A percentile compares a stretch with the other conserved stretches of the same genome.
Evolutionary conservation across 2,797 vertebrate species (phyloP).

Genomic region (Pogoniulus pusillus): DNA sequence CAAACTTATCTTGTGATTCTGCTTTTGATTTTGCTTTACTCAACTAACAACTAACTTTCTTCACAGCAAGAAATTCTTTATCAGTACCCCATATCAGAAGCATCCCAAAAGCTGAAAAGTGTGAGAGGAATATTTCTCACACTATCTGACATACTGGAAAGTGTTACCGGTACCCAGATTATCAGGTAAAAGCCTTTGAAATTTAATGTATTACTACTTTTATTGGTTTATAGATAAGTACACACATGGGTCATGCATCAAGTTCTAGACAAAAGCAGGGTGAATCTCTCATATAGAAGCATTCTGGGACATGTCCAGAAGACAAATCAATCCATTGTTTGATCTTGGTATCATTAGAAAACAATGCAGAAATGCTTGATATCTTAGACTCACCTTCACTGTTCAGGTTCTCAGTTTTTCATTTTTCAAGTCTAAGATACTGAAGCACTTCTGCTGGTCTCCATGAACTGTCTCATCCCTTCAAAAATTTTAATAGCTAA

Average conservation of each 20-base stretch:
- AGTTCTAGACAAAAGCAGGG: neutral
- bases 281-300: neutral
- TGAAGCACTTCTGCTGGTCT: neutral
- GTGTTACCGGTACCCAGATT: conserved; percentile 88
- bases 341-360: neutral
- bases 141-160: conserved; percentile 94
- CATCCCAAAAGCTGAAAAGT: conserved; percentile 89
- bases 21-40: neutral
- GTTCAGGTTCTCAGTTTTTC: neutral
- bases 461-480: neutral
- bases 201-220: neutral
- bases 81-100: conserved; percentile 89
- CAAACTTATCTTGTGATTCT: neutral
- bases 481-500: neutral
- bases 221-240: neutral
- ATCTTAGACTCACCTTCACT: neutral
- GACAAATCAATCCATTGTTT: neutral
- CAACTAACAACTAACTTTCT: conserved; percentile 51
- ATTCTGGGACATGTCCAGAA: neutral
- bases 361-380: neutral
- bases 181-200: conserved; percentile 82
- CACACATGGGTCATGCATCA: neutral
- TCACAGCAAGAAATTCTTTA: conserved; percentile 93
- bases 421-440: neutral
- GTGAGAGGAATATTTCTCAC: conserved; percentile 96